Percentiles rank a stretch among this genome's conserved stretches.
phyloP scores from a whole-genome alignment of 2,113 vertebrate species.

The Recurvirostra avosetta region DNA sequence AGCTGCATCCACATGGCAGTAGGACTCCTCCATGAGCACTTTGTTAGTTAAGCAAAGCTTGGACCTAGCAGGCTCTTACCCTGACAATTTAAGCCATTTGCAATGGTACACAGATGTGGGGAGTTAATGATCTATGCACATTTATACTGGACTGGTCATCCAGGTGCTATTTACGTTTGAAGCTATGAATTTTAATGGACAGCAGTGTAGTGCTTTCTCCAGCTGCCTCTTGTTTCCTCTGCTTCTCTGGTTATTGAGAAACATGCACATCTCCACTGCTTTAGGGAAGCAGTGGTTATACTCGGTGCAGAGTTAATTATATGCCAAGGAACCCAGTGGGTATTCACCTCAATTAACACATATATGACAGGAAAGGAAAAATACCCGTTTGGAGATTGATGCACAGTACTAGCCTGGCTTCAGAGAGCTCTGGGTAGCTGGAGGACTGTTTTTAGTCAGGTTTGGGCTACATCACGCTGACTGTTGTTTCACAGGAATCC shows the following conservation, averaged over 20 bases:
- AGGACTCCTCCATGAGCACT: not conserved
- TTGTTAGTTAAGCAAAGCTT: not conserved
- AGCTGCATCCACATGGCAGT: rapidly evolving
- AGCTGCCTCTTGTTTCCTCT: not conserved
- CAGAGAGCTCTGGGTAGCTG: not conserved
- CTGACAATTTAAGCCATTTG: not conserved
- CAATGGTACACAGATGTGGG: rapidly evolving
- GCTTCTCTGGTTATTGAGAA: not conserved
- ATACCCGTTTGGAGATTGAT: not conserved
- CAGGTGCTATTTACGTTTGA: not conserved
- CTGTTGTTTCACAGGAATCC: not conserved
- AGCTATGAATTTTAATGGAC: not conserved
- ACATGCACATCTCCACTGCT: not conserved
- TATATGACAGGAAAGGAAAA: not conserved
- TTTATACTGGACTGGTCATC: not conserved
- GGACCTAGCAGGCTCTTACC: not conserved
- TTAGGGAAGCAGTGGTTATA: not conserved
- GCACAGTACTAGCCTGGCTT: not conserved
- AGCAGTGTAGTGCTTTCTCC: not conserved
- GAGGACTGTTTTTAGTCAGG: not conserved
- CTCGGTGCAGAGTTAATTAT: not conserved
- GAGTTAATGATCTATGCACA: not conserved
- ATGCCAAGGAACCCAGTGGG: not conserved
- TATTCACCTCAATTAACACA: not conserved
- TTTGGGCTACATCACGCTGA: not conserved